Evolutionary conservation across 2,888 invertebrate genomes (phyloP).

Genomic region (Camponotus fellah): DNA sequence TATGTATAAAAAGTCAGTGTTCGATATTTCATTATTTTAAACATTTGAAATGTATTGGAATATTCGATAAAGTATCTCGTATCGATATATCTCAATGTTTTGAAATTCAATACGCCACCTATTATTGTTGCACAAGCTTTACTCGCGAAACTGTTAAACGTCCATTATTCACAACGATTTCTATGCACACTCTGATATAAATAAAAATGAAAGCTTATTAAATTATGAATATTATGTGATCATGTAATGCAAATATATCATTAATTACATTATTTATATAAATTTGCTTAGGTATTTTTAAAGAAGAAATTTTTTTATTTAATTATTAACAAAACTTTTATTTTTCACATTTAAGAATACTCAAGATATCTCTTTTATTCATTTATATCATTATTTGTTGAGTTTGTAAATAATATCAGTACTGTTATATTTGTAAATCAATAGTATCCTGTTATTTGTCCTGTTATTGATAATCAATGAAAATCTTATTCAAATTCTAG

Average conservation of each 20-base stretch:
- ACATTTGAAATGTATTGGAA: constrained; percentile 1
- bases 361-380: background rate
- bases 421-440: background rate
- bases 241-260: background rate
- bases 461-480: background rate
- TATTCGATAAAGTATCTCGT: background rate
- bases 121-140: background rate
- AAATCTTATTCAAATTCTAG: constrained; percentile 3
- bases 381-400: background rate
- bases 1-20: constrained; percentile 11
- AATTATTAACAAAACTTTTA: background rate
- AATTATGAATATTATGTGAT: background rate
- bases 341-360: constrained; percentile 6
- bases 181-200: constrained; percentile 3
- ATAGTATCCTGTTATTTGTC: background rate
- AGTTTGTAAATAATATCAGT: background rate
- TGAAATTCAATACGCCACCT: background rate
- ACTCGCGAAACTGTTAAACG: constrained; percentile 1
- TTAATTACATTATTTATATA: background rate
- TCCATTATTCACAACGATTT: constrained; percentile 3
- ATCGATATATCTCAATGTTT: background rate
- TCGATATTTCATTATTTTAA: constrained; percentile 36
- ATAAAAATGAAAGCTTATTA: constrained; percentile 21
- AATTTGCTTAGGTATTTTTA: background rate
- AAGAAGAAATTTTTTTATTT: background rate